These are phyloP conservation scores for Gymnoscopelus braueri DNA, from an alignment of 2,797 vertebrate species.

Conservation along the genomic window DNA sequence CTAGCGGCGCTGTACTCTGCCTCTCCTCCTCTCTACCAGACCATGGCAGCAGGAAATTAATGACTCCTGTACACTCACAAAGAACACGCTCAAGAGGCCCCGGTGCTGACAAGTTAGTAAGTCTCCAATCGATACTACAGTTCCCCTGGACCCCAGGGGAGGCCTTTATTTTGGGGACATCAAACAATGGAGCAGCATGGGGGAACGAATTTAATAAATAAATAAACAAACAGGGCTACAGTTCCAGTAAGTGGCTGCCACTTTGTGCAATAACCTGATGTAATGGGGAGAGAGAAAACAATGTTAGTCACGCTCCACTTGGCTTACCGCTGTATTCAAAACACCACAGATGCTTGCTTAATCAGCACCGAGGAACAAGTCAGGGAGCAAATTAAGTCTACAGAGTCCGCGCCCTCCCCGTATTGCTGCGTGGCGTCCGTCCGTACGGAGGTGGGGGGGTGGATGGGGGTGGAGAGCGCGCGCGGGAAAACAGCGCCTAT, in stretches of 20 bases:
- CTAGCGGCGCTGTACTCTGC: slow-evolving; percentile 49
- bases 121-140: slow-evolving; percentile 61
- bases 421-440: slow-evolving; percentile 59
- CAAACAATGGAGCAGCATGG: slow-evolving; percentile 48
- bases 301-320: slow-evolving; percentile 69
- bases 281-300: slow-evolving; percentile 51
- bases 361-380: slow-evolving; percentile 76
- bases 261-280: slow-evolving; percentile 65
- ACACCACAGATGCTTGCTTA: slow-evolving; percentile 75
- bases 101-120: slow-evolving; percentile 57
- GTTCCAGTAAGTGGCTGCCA: slow-evolving; percentile 57
- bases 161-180: slow-evolving; percentile 61
- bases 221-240: slow-evolving; percentile 49
- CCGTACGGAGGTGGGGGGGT: no score
- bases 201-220: slow-evolving; percentile 21
- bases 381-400: slow-evolving; percentile 78
- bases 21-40: slow-evolving; percentile 46
- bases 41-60: slow-evolving; percentile 58
- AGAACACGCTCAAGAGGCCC: slow-evolving; percentile 59
- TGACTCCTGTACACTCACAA: slow-evolving; percentile 61
- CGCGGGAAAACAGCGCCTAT: slow-evolving; percentile 67
- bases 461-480: slow-evolving; percentile 62
- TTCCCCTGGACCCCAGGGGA: slow-evolving; percentile 44
- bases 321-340: slow-evolving; percentile 71
- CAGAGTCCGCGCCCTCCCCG: slow-evolving; percentile 67